Conservation (phyloP, 2,113 vertebrate species). For the Camelus dromedarius region DNA sequence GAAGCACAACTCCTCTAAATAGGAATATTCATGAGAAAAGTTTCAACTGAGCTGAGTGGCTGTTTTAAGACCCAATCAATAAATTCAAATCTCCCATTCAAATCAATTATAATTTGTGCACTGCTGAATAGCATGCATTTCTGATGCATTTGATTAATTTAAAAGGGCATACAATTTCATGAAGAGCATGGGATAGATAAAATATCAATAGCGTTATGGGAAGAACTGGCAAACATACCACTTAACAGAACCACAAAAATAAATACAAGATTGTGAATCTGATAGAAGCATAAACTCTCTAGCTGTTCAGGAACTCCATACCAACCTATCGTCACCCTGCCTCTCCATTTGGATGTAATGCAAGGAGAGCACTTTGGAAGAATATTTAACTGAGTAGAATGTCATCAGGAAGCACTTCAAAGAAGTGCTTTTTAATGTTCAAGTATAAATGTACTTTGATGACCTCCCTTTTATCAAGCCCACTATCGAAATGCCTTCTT, state of each 20-base stretch:
- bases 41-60: conserved; percentile 13
- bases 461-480: conserved; percentile 61
- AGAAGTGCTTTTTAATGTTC: conserved; percentile 66
- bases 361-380: background rate
- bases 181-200: background rate
- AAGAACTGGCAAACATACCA: background rate
- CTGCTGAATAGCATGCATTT: background rate
- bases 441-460: conserved; percentile 72
- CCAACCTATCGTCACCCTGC: rapidly evolving
- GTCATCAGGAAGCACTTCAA: conserved; percentile 76
- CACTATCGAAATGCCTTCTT: conserved; percentile 47
- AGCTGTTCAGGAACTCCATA: background rate
- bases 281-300: background rate
- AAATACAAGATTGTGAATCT: background rate
- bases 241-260: background rate
- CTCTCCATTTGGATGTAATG: background rate
- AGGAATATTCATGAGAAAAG: background rate
- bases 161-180: background rate
- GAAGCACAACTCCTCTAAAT: background rate
- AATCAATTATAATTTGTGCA: background rate
- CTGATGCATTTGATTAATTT: background rate
- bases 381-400: conserved; percentile 61
- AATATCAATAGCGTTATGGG: background rate
- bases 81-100: background rate
- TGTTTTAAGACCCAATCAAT: conserved; percentile 36